These are phyloP conservation scores for Cephus spinipes DNA, from an alignment of 2,888 invertebrate species.

Conservation along the genomic window DNA sequence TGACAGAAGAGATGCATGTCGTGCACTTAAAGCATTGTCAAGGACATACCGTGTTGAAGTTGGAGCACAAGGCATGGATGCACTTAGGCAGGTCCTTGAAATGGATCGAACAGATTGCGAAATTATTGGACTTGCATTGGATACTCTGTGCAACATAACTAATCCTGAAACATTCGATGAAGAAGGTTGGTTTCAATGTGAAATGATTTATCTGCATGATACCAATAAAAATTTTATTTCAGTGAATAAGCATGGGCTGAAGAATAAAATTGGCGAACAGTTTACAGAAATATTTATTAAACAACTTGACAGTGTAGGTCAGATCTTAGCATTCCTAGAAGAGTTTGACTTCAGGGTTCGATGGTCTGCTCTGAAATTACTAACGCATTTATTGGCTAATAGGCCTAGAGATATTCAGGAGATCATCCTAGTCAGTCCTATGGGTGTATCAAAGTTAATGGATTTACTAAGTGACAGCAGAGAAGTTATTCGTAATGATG, in stretches of 20 bases:
- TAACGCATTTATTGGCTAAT: constrained; percentile 89
- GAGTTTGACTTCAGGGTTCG: constrained; percentile 96
- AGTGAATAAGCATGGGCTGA: constrained; percentile 58
- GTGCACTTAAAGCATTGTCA: constrained; percentile 91
- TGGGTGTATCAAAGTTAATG: constrained; percentile 98
- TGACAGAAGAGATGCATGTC: constrained; percentile 95
- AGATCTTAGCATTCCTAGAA: constrained; percentile 87
- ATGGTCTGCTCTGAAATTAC: constrained; percentile 88
- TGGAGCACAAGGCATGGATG: constrained; percentile 92
- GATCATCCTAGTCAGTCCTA: constrained; percentile 88
- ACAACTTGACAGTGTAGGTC: constrained; percentile 83
- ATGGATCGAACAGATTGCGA: constrained; percentile 92
- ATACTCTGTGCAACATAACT: constrained; percentile 92
- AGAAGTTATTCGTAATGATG: constrained; percentile 96
- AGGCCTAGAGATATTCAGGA: constrained; percentile 90
- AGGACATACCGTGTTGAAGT: constrained; percentile 95
- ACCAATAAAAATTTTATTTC: constrained; percentile 23
- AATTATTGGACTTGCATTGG: constrained; percentile 90
- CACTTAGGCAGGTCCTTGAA: constrained; percentile 84
- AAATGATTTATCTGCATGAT: not conserved
- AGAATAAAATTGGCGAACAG: constrained; percentile 83
- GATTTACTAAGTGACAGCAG: constrained; percentile 93
- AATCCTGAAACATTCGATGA: constrained; percentile 84
- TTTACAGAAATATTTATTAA: constrained; percentile 99
- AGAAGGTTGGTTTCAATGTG: constrained; percentile 69